phyloP scores from a whole-genome alignment of 2,888 invertebrate genomes.

The Fragum sueziense region DNA sequence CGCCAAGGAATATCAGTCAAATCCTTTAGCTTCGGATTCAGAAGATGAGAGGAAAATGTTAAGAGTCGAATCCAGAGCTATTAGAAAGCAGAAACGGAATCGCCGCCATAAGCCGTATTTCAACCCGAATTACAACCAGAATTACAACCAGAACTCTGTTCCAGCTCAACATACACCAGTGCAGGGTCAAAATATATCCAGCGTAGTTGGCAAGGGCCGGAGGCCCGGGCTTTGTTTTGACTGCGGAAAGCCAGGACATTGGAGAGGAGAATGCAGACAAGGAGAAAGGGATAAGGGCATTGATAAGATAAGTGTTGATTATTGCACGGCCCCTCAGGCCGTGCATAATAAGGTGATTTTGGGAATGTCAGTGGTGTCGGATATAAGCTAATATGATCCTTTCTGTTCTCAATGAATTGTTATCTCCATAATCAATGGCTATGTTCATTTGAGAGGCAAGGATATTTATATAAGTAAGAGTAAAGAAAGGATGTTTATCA shows the following conservation, averaged over 20 bases:
- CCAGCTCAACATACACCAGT: background rate
- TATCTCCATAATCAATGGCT: too few relatives aligned
- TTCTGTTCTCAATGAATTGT: too few relatives aligned
- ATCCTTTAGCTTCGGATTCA: slow-evolving; percentile 23
- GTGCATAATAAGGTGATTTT: too few relatives aligned
- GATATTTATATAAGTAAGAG: too few relatives aligned
- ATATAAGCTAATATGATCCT: too few relatives aligned
- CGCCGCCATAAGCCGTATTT: background rate
- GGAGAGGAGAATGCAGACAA: background rate
- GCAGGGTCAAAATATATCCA: background rate
- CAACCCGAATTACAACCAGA: too few relatives aligned
- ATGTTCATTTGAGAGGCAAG: too few relatives aligned
- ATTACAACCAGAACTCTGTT: background rate
- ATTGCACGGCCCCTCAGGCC: too few relatives aligned
- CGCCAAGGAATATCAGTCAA: slow-evolving; percentile 14
- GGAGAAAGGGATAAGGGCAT: background rate
- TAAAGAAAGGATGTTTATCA: too few relatives aligned
- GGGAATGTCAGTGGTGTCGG: too few relatives aligned
- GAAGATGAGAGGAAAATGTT: slow-evolving; percentile 16
- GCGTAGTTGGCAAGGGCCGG: background rate
- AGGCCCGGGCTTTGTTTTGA: slow-evolving; percentile 4
- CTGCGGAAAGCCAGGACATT: slow-evolving; percentile 3
- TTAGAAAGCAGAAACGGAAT: background rate
- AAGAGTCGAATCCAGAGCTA: slow-evolving; percentile 8
- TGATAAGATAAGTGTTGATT: slow-evolving; percentile 24